phyloP scores from a whole-genome alignment of 2,797 vertebrate genomes.

The Harpagifer antarcticus region DNA sequence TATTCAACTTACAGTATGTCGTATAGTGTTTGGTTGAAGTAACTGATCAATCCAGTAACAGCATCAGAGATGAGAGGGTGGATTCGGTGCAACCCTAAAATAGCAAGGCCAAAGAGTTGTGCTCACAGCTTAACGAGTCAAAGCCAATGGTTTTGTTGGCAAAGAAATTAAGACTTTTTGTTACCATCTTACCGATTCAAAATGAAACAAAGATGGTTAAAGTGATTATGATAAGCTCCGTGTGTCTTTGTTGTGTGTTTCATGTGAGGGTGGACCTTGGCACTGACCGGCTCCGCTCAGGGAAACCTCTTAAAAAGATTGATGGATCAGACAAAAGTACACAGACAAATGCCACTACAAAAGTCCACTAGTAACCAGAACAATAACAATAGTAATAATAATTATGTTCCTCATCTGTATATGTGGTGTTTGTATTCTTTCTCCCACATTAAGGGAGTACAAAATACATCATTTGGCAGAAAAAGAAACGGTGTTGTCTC shows the following conservation, averaged over 20 bases:
- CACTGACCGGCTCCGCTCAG: conserved; percentile 63
- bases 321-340: conserved; percentile 71
- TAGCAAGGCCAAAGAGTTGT: conserved; percentile 39
- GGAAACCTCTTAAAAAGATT: conserved; percentile 55
- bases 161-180: conserved; percentile 11
- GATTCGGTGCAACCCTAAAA: conserved; percentile 8
- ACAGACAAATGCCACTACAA: conserved; percentile 78
- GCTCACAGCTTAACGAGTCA: conserved; percentile 33
- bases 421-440: conserved; percentile 52
- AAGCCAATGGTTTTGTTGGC: conserved; percentile 19
- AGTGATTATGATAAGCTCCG: conserved; percentile 25
- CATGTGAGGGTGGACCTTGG: conserved; percentile 71
- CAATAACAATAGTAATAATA: conserved; percentile 62
- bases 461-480: conserved; percentile 79
- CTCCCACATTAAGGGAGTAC: conserved; percentile 63
- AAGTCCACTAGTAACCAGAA: conserved; percentile 77
- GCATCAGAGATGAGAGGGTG: conserved; percentile 5
- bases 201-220: conserved; percentile 21
- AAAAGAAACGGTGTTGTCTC: conserved; percentile 53
- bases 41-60: conserved; percentile 21
- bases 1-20: conserved; percentile 13
- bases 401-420: conserved; percentile 55
- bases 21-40: conserved; percentile 39
- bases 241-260: conserved; percentile 24
- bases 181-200: conserved; percentile 12